Conservation (phyloP, 2,113 vertebrate species). For the Pionites leucogaster region DNA sequence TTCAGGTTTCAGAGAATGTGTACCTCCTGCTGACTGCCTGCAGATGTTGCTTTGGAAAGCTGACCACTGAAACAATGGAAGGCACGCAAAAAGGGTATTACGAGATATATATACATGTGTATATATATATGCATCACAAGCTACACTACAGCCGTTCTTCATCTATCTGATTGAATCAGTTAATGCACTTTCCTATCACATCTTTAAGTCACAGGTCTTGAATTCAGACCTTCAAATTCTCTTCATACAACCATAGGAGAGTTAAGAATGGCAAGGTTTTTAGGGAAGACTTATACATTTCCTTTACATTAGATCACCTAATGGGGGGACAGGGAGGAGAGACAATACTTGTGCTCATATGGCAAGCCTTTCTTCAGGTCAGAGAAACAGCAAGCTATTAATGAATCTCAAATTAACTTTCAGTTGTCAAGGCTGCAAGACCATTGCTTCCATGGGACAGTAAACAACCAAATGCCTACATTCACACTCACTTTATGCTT, state of each 20-base stretch:
- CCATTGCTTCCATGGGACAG: background rate
- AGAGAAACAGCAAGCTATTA: background rate
- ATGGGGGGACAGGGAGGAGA: background rate
- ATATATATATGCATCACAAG: background rate
- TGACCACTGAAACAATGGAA: background rate
- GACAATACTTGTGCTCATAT: background rate
- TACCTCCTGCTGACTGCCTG: background rate
- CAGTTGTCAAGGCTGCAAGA: background rate
- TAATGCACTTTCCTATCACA: background rate
- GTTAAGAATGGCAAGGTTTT: background rate
- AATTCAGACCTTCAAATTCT: background rate
- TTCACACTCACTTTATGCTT: background rate
- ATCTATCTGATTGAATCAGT: background rate
- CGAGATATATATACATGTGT: background rate
- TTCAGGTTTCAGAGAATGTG: background rate
- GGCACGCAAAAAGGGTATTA: background rate
- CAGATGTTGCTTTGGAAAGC: background rate
- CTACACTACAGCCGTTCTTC: background rate
- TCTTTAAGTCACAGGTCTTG: background rate
- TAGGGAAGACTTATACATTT: background rate
- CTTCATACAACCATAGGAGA: background rate
- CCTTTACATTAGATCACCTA: background rate
- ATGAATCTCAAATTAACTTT: background rate
- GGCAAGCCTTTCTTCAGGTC: background rate
- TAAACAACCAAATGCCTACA: background rate